phyloP scores from a whole-genome alignment of 2,113 vertebrate species.

The Chloroceryle aenea region DNA sequence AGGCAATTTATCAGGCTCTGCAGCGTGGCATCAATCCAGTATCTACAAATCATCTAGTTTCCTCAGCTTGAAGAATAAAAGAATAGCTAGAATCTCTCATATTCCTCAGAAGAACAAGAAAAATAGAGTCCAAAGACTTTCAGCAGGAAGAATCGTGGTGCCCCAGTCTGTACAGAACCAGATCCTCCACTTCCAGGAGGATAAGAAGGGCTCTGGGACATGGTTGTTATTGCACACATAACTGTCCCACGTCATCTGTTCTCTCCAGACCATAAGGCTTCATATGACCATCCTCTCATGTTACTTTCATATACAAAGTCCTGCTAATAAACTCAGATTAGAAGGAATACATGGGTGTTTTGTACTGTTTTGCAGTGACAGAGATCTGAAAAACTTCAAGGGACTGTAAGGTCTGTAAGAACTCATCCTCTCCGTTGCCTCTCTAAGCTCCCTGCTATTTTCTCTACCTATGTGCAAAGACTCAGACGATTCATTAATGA shows the following conservation, averaged over 20 bases:
- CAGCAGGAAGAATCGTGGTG: neutral
- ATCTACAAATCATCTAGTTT: neutral
- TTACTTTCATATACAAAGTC: neutral
- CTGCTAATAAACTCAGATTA: neutral
- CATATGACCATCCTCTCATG: neutral
- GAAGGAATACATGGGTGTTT: neutral
- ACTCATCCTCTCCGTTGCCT: accelerated
- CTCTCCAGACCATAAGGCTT: neutral
- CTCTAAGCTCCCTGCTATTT: neutral
- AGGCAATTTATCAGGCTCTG: neutral
- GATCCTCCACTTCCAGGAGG: neutral
- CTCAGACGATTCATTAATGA: neutral
- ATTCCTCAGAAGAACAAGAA: neutral
- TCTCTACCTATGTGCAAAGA: neutral
- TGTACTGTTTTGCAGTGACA: neutral
- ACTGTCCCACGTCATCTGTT: accelerated
- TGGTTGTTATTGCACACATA: accelerated
- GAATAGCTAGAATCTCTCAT: neutral
- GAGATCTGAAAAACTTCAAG: neutral
- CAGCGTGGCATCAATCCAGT: neutral
- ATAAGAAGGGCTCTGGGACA: neutral
- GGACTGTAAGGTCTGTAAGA: neutral
- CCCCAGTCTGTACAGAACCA: neutral
- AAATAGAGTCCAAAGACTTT: neutral
- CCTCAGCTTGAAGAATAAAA: neutral